phyloP scores from a whole-genome alignment of 2,797 vertebrate species.

The Lagorchestes hirsutus region DNA sequence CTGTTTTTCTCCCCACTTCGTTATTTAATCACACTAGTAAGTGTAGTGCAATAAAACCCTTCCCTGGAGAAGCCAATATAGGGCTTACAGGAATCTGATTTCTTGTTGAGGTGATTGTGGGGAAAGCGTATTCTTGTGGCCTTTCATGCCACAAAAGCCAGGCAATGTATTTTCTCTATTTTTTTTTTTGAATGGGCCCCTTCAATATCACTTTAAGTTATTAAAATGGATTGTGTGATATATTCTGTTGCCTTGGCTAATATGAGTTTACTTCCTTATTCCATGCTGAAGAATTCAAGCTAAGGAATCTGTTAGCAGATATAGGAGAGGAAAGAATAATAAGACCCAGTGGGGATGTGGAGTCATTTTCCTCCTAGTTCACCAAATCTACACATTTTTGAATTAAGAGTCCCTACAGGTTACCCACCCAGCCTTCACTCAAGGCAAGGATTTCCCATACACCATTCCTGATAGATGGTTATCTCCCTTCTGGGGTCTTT shows the following conservation, averaged over 20 bases:
- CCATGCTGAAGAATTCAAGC: not conserved
- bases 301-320: not conserved
- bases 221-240: not conserved
- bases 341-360: not conserved
- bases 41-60: not conserved
- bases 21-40: not conserved
- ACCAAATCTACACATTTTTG: not conserved
- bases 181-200: not conserved
- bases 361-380: not conserved
- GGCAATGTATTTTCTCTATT: not conserved
- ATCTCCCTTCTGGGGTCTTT: not conserved
- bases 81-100: constrained; percentile 42
- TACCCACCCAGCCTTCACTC: not conserved
- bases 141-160: constrained; percentile 20
- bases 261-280: not conserved
- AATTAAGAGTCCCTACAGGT: not conserved
- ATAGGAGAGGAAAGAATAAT: not conserved
- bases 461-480: not conserved
- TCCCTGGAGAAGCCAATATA: not conserved
- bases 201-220: not conserved
- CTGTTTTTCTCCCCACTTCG: not conserved
- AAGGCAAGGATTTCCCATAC: not conserved
- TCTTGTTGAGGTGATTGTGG: not conserved
- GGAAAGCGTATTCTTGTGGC: constrained; percentile 25
- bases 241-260: not conserved